phyloP scores from a whole-genome alignment of 2,113 vertebrate genomes.

The Antechinus stuartii region DNA sequence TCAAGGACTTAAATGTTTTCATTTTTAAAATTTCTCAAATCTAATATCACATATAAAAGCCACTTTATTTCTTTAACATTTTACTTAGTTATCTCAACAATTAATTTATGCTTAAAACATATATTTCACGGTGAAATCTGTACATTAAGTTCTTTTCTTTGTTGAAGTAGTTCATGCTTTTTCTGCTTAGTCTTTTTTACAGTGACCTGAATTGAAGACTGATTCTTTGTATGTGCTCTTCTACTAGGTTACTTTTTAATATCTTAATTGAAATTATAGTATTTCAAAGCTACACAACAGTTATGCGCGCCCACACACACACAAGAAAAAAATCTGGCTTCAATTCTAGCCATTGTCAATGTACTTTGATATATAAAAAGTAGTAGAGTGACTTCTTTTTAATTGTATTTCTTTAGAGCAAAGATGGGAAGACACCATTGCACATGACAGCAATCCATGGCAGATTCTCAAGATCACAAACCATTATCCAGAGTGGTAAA shows the following conservation, averaged over 20 bases:
- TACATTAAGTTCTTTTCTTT: constrained; percentile 25
- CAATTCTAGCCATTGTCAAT: not conserved
- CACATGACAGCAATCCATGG: constrained; percentile 99
- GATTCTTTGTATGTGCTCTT: not conserved
- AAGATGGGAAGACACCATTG: constrained; percentile 98
- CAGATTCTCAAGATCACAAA: constrained; percentile 98
- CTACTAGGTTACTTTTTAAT: constrained; percentile 26
- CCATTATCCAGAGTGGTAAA: constrained; percentile 98
- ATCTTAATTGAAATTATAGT: constrained; percentile 33
- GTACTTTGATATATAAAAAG: not conserved
- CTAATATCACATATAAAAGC: not conserved
- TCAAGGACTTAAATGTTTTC: not conserved
- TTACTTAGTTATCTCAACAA: constrained; percentile 22
- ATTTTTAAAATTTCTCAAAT: not conserved
- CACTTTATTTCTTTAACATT: not conserved
- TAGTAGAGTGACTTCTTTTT: constrained; percentile 26
- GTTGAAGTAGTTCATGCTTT: not conserved
- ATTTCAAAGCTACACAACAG: not conserved
- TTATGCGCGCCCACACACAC: not conserved
- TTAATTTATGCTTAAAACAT: constrained; percentile 12
- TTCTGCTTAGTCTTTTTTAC: not conserved
- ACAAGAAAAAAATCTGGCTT: not conserved
- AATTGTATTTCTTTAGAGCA: constrained; percentile 89
- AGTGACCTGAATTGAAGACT: not conserved
- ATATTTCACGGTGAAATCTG: not conserved